Base-by-base conservation (phyloP, 2,113 vertebrate species). In the Pedetes capensis region DNA sequence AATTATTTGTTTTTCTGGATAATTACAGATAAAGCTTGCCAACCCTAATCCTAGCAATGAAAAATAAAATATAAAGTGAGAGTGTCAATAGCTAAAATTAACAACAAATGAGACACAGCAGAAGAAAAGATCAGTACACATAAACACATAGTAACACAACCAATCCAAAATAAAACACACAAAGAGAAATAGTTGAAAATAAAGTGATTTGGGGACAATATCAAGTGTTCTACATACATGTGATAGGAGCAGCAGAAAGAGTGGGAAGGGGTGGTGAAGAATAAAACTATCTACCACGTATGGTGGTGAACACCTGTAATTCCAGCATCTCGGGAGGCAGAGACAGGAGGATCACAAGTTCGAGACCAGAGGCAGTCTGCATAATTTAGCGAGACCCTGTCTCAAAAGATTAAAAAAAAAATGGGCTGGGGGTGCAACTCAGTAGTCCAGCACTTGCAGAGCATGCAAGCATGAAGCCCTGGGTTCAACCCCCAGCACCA, bases 111-210 rank as follows among this genome's bases (percentile, higher is more conserved):
- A 93, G 78, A 93, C 32, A 63, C 22, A 64, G 22, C 27, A 39
- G 47, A 88, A 89, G 66, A 87, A 78, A 89, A 96, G 37, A 88
- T 71, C 57, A 84, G 37, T 84, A 66, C 86, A 80, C 59, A 25
- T 25, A n/a, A 93, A 93, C 42, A 64, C 29, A 69, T 17, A 84
- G 8, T 49, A 51, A 72, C 8, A 87, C n/a, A 59, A 91, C 9
- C 16, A 55, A 47, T 17, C 3, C 5, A 79, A 85, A 87, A 64
- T 39, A 68, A 89, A 90, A 3, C 9, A 55, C 44, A 29, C 3
- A 37, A 13, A 72, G 34, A 53, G 64, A 84, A 68, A 61, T 32
- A 32, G 8, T 0, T 57, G 51, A 80, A 68, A 63, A 83, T 55
- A 53, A 87, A 49, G 59, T 79, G 12, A 89, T 23, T 57, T 39